Base-by-base conservation (phyloP, 2,888 invertebrate species). In the Drosophila koepferae region DNA sequence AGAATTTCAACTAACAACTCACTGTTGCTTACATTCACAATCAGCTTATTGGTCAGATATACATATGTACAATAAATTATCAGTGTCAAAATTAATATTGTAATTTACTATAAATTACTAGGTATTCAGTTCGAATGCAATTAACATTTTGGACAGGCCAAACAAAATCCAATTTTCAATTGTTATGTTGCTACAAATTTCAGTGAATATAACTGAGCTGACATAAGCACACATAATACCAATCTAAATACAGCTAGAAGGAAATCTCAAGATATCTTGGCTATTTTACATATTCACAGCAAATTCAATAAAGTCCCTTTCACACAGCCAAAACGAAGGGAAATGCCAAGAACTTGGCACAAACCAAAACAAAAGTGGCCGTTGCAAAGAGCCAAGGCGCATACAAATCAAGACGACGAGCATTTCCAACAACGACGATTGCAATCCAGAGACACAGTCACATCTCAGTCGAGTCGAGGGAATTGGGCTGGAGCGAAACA, bases 291-390 rank as follows among this genome's bases (percentile, higher is more conserved):
- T 77, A 72, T 77, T 77, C 66, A 77, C 59, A 72, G 65, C 54
- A 77, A 77, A 81, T 77, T 81, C 82, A 77, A 77, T 77, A 77
- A 77, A 65, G 64, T 56, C 66, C 38, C 77, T 60, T 80, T 72
- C 81, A 82, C 68, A 18, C 31, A 53, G 48, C 46, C 38, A n/a
- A 23, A 18, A 54, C 63, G 72, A 59, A 59, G 28, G 86, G 80
- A 70, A 76, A 76, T 88, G 72, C 69, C 85, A 72, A 87, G 80
- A 69, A 65, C 44, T 67, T 61, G 67, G 60, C 67, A 48, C 62
- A 74, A 69, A 72, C 69, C 77, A 82, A 83, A 77, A 70, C 86
- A 79, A 74, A 74, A 82, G 82, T 90, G 90, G 87, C 84, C 71
- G 46, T 73, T 82, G 82, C 81, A 77, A 44, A 51, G 60, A 71